Conservation (phyloP, 2,888 invertebrate species). For the Chelonus formosanus region DNA sequence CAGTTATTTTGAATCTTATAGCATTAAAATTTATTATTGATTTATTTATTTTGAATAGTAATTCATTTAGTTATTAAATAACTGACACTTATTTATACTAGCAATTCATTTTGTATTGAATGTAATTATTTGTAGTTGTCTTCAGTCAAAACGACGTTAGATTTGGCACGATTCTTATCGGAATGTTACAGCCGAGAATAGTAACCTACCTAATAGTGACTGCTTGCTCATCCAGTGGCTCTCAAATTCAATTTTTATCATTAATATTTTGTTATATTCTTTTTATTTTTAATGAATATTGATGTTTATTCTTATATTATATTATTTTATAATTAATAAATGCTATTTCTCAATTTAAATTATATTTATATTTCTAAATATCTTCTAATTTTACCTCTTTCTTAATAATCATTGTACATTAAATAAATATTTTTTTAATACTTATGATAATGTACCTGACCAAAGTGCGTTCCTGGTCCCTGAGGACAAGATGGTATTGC, state of each 20-base stretch:
- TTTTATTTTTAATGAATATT: background rate
- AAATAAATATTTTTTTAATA: background rate
- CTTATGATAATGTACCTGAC: slow-evolving; percentile 72
- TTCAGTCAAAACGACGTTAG: slow-evolving; percentile 35
- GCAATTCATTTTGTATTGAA: background rate
- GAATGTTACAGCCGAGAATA: slow-evolving; percentile 61
- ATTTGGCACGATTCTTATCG: slow-evolving; percentile 61
- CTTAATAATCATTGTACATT: no score
- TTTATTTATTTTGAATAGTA: no score
- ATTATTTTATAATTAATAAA: no score
- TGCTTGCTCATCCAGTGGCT: slow-evolving; percentile 50
- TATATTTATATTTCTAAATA: no score
- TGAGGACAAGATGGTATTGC: slow-evolving; percentile 82
- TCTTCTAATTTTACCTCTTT: no score
- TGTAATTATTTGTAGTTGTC: slow-evolving; percentile 27
- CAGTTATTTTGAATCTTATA: background rate
- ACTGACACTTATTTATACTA: no score
- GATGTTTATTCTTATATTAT: no score
- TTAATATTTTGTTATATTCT: background rate
- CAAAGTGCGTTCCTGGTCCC: slow-evolving; percentile 80
- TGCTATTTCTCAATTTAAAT: no score
- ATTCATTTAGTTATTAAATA: no score
- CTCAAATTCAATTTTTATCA: slow-evolving; percentile 38
- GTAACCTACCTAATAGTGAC: slow-evolving; percentile 47
- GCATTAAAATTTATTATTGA: background rate